Percentiles rank a stretch among this genome's conserved stretches.
Conservation (phyloP, 92 coral and sea anemone species). For the Heteractis magnifica region DNA sequence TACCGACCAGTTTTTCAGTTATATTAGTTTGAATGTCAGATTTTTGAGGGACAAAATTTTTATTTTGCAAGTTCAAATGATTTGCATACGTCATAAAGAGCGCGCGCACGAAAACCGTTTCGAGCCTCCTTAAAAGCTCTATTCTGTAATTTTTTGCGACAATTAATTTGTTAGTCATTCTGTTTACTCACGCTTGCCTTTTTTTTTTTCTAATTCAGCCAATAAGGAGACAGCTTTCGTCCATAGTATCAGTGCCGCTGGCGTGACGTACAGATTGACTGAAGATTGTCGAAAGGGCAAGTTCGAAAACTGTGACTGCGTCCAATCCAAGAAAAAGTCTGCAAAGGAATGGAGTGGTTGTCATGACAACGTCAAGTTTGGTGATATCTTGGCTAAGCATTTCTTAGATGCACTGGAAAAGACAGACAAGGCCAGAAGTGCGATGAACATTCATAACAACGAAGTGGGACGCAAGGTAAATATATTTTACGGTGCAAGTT, state of each 20-base stretch:
- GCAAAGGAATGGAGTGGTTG: slow-evolving; percentile 73
- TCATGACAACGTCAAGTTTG: slow-evolving; percentile 80
- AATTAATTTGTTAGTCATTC: not conserved
- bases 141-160: too few relatives aligned
- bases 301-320: slow-evolving; percentile 75
- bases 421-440: slow-evolving; percentile 43
- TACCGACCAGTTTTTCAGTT: too few relatives aligned
- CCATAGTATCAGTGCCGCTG: slow-evolving; percentile 76
- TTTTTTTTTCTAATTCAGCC: slow-evolving; percentile 35
- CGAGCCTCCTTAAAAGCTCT: too few relatives aligned
- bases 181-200: not conserved
- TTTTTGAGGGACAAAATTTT: too few relatives aligned
- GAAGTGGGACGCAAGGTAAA: slow-evolving; percentile 91
- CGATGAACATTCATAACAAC: slow-evolving; percentile 76
- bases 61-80: too few relatives aligned
- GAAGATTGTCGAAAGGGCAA: slow-evolving; percentile 59
- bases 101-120: too few relatives aligned
- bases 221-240: slow-evolving; percentile 72
- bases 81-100: too few relatives aligned
- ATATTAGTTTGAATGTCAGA: too few relatives aligned
- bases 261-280: slow-evolving; percentile 62
- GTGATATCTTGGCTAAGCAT: slow-evolving; percentile 68
- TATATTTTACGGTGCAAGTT: not conserved
- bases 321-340: slow-evolving; percentile 19
- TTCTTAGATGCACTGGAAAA: slow-evolving; percentile 70